A percentile compares a stretch with the other conserved stretches of the same genome.
These are phyloP conservation scores for Heliocidaris tuberculata DNA, from an alignment of 35 echinoderm and acorn worm species.

Conservation along the genomic window DNA sequence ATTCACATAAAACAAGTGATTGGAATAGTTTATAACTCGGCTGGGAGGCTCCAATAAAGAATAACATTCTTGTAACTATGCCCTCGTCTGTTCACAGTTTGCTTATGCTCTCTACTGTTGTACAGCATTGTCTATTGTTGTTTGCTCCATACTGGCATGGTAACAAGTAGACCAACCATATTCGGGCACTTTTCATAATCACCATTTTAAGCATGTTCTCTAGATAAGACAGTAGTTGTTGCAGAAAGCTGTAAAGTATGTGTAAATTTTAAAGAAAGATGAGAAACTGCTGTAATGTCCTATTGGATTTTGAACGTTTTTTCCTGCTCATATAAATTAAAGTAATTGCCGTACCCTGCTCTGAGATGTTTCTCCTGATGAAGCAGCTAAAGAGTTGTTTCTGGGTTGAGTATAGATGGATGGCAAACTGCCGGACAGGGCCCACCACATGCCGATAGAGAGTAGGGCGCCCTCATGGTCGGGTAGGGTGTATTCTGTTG, in stretches of 20 bases:
- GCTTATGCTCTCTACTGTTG: slow-evolving; percentile 67
- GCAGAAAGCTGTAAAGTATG: too few relatives aligned
- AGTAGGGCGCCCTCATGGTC: slow-evolving; percentile 36
- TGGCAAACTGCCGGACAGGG: slow-evolving; percentile 58
- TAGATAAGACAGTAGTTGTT: too few relatives aligned
- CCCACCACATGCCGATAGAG: slow-evolving; percentile 67
- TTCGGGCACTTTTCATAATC: too few relatives aligned
- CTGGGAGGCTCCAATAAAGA: too few relatives aligned
- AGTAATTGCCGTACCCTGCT: slow-evolving; percentile 22
- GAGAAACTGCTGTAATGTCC: too few relatives aligned
- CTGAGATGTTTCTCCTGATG: slow-evolving; percentile 1
- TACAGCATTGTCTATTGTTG: slow-evolving; percentile 64
- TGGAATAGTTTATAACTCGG: too few relatives aligned
- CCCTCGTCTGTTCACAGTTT: slow-evolving; percentile 77
- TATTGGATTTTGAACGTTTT: too few relatives aligned
- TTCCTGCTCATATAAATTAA: background rate
- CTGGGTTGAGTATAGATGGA: slow-evolving; percentile 48
- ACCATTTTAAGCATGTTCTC: too few relatives aligned
- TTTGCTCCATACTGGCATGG: background rate
- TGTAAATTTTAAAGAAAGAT: too few relatives aligned
- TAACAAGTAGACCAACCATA: too few relatives aligned
- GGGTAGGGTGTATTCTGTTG: background rate
- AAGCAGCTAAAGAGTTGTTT: background rate
- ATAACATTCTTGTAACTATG: background rate
- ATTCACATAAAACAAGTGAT: too few relatives aligned